Evolutionary conservation across 2,888 invertebrate genomes (phyloP), one percentile per base, ranked within the genome.

Genomic region (Leucoma salicis): DNA sequence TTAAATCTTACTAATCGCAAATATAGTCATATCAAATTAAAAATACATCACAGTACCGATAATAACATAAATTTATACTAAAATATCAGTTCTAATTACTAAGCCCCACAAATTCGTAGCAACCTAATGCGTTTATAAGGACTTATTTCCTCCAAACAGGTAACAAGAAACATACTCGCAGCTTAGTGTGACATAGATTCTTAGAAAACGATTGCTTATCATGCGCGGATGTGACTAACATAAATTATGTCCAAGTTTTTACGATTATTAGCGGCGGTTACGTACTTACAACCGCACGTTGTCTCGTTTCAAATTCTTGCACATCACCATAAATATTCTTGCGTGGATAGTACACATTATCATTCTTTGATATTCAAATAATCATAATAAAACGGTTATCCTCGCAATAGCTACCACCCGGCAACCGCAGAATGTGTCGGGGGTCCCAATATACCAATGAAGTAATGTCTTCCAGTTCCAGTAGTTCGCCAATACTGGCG

Each of bases 151-250:
- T 57, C 54, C 39, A 56, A 53, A 36, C 52, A 53, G 35, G 51
- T 55, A 62, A 57, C 47, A 53, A 46, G 44, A 46, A 46, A 46
- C 46, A 51, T 42, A n/a, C n/a, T n/a, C n/a, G n/a, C n/a, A 42
- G 34, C 46, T 50, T 42, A 44, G 48, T 56, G 54, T 64, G 61
- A 55, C 63, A 66, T 58, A 57, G 57, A 53, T 75, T 78, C 76
- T 62, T 13, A 64, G 75, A 74, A 73, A 61, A 64, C 57, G 51
- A 62, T 61, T 54, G 58, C 70, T 74, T 74, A 67, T 73, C 72
- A 63, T 46, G 53, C 54, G 53, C 62, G 70, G 70, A 71, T 70
- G 64, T 76, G 70, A 75, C 64, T 70, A 68, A 69, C 70, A 62
- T 70, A 66, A 61, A 67, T 66, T 59, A 58, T 57, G 53, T 45